Conservation (phyloP, 2,888 invertebrate genomes). For the Charanyca ferruginea region DNA sequence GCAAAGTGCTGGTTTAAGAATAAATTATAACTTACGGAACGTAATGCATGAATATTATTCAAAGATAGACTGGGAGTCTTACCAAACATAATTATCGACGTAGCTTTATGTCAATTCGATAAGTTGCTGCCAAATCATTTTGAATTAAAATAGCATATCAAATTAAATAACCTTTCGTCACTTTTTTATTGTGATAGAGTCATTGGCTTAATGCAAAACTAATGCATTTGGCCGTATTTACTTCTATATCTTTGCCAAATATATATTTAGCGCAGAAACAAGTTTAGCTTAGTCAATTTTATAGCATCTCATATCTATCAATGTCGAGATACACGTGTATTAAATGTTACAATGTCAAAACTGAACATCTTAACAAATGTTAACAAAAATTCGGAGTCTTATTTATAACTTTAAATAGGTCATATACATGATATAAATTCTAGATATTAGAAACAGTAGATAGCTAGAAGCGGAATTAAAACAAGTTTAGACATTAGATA, state of each 20-base stretch:
- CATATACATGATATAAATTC: not conserved
- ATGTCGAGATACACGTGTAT: constrained; percentile 37
- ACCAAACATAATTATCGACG: not conserved
- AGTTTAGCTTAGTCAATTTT: constrained; percentile 42
- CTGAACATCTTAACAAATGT: constrained; percentile 23
- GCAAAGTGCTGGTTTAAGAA: too few relatives aligned
- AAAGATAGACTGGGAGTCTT: too few relatives aligned
- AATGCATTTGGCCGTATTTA: constrained; percentile 53
- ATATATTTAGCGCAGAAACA: constrained; percentile 52
- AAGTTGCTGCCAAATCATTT: not conserved
- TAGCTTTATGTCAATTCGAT: not conserved
- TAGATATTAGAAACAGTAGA: not conserved
- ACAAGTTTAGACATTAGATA: not conserved
- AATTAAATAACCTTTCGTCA: constrained; percentile 23
- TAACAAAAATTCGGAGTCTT: constrained; percentile 15
- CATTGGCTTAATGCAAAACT: constrained; percentile 43
- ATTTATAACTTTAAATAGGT: constrained; percentile 9
- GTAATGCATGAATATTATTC: too few relatives aligned
- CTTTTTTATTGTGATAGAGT: constrained; percentile 17
- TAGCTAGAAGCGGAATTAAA: not conserved
- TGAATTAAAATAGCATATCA: constrained; percentile 10
- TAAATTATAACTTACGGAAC: too few relatives aligned
- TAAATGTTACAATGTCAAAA: constrained; percentile 51
- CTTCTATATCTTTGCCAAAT: constrained; percentile 48
- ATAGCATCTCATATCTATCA: constrained; percentile 46